Percentiles rank a stretch among this genome's conserved stretches.
Evolutionary conservation across 2,113 vertebrate genomes (phyloP).

Genomic region (Gambusia holbrooki): DNA sequence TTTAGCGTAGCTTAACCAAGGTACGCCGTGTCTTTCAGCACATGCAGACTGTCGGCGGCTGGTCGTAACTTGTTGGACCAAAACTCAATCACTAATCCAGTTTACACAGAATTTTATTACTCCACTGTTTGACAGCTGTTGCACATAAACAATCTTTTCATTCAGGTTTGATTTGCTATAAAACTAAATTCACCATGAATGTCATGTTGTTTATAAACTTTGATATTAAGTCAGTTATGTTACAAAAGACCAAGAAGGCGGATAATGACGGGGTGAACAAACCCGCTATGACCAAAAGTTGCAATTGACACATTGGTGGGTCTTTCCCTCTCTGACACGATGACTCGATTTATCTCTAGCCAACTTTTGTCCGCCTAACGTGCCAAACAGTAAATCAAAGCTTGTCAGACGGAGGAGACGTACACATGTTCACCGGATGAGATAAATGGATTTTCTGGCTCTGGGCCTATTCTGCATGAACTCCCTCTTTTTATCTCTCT

Average conservation of each 20-base stretch:
- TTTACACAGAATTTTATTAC: not conserved
- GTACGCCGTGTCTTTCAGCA: no score
- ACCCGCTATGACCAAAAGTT: not conserved
- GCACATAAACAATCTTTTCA: not conserved
- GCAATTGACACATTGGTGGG: not conserved
- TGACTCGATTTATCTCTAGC: conserved; percentile 41
- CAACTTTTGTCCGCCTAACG: conserved; percentile 36
- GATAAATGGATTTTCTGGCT: conserved; percentile 49
- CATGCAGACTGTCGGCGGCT: no score
- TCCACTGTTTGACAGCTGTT: not conserved
- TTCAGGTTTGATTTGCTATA: not conserved
- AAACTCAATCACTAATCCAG: not conserved
- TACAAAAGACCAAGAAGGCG: not conserved
- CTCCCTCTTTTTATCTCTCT: conserved; percentile 35
- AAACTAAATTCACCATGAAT: not conserved
- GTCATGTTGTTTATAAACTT: not conserved
- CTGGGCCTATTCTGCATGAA: conserved; percentile 17
- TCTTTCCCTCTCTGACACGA: conserved; percentile 7
- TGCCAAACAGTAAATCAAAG: conserved; percentile 58
- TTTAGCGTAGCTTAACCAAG: no score
- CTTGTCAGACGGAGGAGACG: conserved; percentile 10
- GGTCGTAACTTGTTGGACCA: no score
- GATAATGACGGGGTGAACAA: not conserved
- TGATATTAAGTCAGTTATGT: not conserved
- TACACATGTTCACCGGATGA: conserved; percentile 32